Conservation (phyloP, 2,113 vertebrate species). For the Otis tarda region DNA sequence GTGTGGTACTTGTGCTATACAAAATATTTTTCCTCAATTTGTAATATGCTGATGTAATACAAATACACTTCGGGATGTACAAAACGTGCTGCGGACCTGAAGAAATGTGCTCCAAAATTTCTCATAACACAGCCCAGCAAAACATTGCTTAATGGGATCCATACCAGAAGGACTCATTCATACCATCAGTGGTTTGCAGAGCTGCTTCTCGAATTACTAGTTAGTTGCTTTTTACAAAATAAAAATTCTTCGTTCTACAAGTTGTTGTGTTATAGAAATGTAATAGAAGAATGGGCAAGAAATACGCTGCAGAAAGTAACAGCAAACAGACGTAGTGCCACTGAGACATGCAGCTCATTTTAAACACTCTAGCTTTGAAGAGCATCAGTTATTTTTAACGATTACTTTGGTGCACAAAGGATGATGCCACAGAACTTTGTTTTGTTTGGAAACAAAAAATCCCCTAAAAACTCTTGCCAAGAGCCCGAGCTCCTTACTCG, state of each 20-base stretch:
- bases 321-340: not conserved
- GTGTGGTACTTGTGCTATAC: not conserved
- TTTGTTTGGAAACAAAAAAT: not conserved
- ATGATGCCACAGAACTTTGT: not conserved
- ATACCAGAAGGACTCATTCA: not conserved
- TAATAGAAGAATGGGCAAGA: slow-evolving; percentile 15
- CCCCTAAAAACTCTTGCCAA: not conserved
- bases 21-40: not conserved
- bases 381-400: not conserved
- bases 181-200: slow-evolving; percentile 5
- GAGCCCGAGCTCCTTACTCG: fast-evolving
- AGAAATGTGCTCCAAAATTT: not conserved
- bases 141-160: slow-evolving; percentile 16
- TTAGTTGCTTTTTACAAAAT: slow-evolving; percentile 5
- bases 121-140: not conserved
- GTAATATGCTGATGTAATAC: not conserved
- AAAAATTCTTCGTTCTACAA: slow-evolving; percentile 27
- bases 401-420: not conserved
- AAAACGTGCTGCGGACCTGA: not conserved
- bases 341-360: not conserved
- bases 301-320: not conserved
- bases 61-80: not conserved
- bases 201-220: slow-evolving; percentile 25
- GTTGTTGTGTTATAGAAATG: slow-evolving; percentile 46
- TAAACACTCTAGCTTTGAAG: not conserved